Conservation (phyloP, 2,888 invertebrate genomes). For the Agriopis leucophaearia region DNA sequence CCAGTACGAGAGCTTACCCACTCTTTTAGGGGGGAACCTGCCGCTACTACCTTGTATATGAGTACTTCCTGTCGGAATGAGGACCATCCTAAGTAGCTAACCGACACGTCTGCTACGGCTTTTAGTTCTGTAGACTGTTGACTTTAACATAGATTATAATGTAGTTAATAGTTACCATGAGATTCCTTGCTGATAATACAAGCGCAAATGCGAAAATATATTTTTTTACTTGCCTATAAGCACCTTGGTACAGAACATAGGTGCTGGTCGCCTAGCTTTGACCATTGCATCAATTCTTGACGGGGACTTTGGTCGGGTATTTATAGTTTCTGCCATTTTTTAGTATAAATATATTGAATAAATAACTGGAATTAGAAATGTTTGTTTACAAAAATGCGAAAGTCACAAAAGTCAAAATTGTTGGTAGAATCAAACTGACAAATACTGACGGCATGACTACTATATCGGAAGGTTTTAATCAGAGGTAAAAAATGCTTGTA, state of each 20-base stretch:
- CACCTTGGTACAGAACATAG: slow-evolving; percentile 64
- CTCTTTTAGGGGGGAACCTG: too few species aligned
- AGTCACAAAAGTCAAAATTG: background rate
- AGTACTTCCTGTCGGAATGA: too few species aligned
- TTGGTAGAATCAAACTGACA: background rate
- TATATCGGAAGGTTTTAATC: background rate
- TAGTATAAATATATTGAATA: background rate
- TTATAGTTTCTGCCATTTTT: slow-evolving; percentile 50
- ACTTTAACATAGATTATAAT: too few species aligned
- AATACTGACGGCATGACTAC: too few species aligned
- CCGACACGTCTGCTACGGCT: too few species aligned
- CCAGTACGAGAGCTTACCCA: too few species aligned
- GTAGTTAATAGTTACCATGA: too few species aligned
- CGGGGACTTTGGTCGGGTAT: slow-evolving; percentile 70
- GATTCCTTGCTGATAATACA: too few species aligned
- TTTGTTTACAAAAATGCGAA: background rate
- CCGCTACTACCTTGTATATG: too few species aligned
- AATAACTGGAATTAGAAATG: background rate
- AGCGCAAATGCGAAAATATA: background rate
- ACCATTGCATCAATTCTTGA: slow-evolving; percentile 69
- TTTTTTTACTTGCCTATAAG: slow-evolving; percentile 64
- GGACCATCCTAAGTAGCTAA: too few species aligned
- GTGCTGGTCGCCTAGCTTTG: slow-evolving; percentile 60
- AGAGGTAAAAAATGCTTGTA: background rate
- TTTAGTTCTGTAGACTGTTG: too few species aligned